Base-by-base conservation (phyloP, 2,113 vertebrate genomes). In the Dipodomys spectabilis region DNA sequence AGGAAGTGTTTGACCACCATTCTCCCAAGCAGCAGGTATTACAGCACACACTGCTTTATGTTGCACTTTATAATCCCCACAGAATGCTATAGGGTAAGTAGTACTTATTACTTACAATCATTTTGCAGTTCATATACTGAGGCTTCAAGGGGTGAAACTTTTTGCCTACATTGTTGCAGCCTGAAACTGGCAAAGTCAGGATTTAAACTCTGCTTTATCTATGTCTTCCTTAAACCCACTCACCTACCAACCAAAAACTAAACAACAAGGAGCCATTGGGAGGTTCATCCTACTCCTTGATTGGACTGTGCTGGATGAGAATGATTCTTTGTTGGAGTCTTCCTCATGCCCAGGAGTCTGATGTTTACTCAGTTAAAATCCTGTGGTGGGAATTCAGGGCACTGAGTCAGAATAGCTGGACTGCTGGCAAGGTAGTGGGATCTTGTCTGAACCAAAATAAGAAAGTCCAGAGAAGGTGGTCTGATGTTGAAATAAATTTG, bases 401-500 rank as follows among this genome's bases (percentile, higher is more conserved):
- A 45, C 0, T 82, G 74, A 88, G 75, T 62, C 49, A 19, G n/a
- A 88, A 53, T 20, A 90, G 64, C 45, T 6, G 44, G 82, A 71
- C 75, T 62, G n/a, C 32, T 82, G 27, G 32, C 74, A n/a, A 92
- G 73, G 32, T 28, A 19, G 23, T 7, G 28, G 7, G 10, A 30
- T 81, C 39, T 53, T 53, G 49, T 53, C 8, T 53, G 49, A 53
- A 53, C 49, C 57, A 39, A 11, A 91, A 39, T 74, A 45, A 87
- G 69, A 88, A 82, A 86, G 91, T 78, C 49, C 79, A 78, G 77
- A 67, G 39, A 81, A 53, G 60, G 30, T 30, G 28, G 35, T 88
- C 86, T 62, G 86, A 93, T 90, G 79, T 84, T 74, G 78, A 78
- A 90, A 86, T 80, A 92, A 92, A 86, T 85, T 60, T 44, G 45